Percentiles rank a stretch among this genome's conserved stretches.
Conservation (phyloP, 2,888 invertebrate genomes). For the Acheta domesticus region DNA sequence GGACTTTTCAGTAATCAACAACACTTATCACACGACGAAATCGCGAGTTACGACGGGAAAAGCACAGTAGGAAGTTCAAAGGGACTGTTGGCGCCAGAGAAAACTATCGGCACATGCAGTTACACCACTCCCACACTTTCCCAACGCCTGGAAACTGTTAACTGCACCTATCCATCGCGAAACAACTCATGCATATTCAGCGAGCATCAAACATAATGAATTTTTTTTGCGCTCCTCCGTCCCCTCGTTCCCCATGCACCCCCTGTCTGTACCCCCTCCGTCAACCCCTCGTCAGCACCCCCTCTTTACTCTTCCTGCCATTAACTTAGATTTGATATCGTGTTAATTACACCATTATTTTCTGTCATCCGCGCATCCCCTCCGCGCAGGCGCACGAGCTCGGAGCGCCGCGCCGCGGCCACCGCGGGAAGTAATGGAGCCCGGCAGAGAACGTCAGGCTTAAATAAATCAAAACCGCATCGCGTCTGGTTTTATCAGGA, state of each 20-base stretch:
- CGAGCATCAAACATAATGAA: neutral
- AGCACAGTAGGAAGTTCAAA: no score
- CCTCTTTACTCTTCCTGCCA: neutral
- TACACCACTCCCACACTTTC: neutral
- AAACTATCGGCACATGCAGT: no score
- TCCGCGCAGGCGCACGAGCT: neutral
- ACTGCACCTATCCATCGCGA: neutral
- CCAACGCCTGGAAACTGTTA: neutral
- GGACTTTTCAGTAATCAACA: no score
- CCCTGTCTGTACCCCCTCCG: neutral
- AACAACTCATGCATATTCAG: slow-evolving; percentile 9
- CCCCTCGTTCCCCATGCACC: neutral
- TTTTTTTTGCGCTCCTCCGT: neutral
- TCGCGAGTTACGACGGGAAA: no score
- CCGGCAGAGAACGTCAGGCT: neutral
- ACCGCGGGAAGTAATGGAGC: slow-evolving; percentile 7
- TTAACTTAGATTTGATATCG: slow-evolving; percentile 18
- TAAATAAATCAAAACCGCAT: slow-evolving; percentile 18
- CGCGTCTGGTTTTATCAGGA: neutral
- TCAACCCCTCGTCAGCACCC: neutral
- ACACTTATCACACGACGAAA: no score
- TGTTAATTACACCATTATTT: slow-evolving; percentile 18
- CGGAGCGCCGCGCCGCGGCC: neutral
- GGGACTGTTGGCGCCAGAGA: no score
- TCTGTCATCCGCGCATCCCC: neutral